Percentiles rank a stretch among this genome's conserved stretches.
phyloP scores from a whole-genome alignment of 2,888 invertebrate genomes.

The Drosophila anomelani region DNA sequence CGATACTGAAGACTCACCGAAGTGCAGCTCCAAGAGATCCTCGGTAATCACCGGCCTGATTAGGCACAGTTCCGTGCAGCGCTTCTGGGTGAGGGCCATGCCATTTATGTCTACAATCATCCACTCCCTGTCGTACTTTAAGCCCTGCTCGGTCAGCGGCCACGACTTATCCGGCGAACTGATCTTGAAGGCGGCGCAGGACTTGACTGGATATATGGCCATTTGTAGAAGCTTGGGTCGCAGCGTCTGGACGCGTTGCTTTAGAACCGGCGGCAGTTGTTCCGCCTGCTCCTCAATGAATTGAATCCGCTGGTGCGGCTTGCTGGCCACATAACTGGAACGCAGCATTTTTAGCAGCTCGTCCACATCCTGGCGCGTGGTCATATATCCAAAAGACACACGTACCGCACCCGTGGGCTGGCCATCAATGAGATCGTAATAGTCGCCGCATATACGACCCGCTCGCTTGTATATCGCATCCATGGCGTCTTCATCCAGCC shows the following conservation, averaged over 20 bases:
- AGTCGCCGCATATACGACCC: conserved; percentile 97
- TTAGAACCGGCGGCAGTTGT: conserved; percentile 72
- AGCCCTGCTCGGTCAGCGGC: conserved; percentile 90
- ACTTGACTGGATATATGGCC: conserved; percentile 95
- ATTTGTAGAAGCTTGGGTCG: conserved; percentile 85
- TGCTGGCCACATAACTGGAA: conserved; percentile 88
- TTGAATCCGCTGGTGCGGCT: conserved; percentile 62
- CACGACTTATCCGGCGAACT: conserved; percentile 86
- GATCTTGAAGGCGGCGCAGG: conserved; percentile 92
- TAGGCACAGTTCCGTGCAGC: conserved; percentile 91
- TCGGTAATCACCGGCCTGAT: conserved; percentile 90
- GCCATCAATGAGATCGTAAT: conserved; percentile 93
- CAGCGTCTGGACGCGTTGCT: conserved; percentile 68
- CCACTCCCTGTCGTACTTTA: conserved; percentile 96
- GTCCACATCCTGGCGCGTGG: conserved; percentile 90
- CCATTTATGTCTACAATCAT: conserved; percentile 94
- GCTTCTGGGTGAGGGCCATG: conserved; percentile 94
- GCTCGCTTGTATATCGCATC: conserved; percentile 90
- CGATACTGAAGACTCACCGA: conserved; percentile 86
- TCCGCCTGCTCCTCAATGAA: conserved; percentile 61
- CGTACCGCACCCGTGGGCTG: conserved; percentile 96
- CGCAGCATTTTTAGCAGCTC: conserved; percentile 90
- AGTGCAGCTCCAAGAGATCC: conserved; percentile 87
- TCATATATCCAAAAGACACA: conserved; percentile 97
- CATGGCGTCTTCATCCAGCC: conserved; percentile 89